These are phyloP conservation scores for Teleogryllus occipitalis DNA, from an alignment of 1,140 invertebrate genomes.

Conservation along the genomic window DNA sequence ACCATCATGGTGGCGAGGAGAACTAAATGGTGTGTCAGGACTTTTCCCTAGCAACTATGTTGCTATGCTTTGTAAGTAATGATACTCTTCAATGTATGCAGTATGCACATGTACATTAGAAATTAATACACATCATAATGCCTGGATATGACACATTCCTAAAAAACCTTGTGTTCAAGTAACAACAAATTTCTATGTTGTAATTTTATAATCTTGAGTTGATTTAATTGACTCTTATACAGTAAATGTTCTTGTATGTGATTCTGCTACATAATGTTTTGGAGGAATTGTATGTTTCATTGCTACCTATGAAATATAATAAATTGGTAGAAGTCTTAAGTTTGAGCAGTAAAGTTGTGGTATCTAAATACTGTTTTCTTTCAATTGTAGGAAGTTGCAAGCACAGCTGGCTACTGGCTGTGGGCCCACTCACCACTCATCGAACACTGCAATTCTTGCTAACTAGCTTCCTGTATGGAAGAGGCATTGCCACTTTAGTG, in stretches of 20 bases:
- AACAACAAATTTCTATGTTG: no score
- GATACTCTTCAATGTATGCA: not conserved
- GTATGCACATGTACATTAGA: slow-evolving; percentile 2
- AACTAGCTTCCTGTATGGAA: not conserved
- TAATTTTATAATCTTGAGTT: no score
- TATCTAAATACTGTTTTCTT: slow-evolving; percentile 3
- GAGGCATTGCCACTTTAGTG: not conserved
- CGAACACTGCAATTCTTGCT: slow-evolving; percentile 7
- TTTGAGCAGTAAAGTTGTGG: not conserved
- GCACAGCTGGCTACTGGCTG: slow-evolving; percentile 19
- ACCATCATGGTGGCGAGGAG: slow-evolving; percentile 93
- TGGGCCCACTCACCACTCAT: slow-evolving; percentile 16
- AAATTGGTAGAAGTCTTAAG: not conserved
- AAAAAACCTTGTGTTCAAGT: no score
- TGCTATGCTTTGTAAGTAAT: slow-evolving; percentile 53
- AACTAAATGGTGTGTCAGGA: slow-evolving; percentile 76
- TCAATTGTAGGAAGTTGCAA: slow-evolving; percentile 18
- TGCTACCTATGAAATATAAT: not conserved
- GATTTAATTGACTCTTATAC: no score
- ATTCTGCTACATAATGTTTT: not conserved
- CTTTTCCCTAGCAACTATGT: slow-evolving; percentile 92
- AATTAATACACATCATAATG: not conserved
- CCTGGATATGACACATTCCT: no score
- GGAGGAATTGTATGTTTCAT: not conserved
- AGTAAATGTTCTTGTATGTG: no score